Evolutionary conservation across 1,140 invertebrate genomes (phyloP).

Genomic region (Drosophila nigromelanica): DNA sequence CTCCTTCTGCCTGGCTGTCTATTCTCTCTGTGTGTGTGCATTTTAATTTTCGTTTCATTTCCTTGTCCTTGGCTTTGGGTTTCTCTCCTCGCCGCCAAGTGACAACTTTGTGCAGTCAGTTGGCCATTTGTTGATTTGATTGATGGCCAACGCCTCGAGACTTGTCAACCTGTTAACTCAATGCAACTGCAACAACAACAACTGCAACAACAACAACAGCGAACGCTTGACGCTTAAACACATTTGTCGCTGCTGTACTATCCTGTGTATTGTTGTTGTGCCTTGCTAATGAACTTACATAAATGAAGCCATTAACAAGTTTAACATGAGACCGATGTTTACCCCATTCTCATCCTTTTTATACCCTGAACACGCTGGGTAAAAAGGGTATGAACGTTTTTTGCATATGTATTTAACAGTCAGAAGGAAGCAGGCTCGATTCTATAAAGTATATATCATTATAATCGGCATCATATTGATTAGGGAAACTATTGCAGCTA

Average conservation of each 20-base stretch:
- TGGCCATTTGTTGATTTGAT: conserved; percentile 76
- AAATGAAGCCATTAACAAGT: conserved; percentile 67
- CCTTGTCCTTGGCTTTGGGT: conserved; percentile 51
- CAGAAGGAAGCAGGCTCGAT: no score
- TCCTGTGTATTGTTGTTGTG: not conserved
- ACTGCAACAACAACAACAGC: conserved; percentile 9
- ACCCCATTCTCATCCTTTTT: not conserved
- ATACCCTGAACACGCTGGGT: no score
- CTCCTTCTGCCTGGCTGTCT: not conserved
- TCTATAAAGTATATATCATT: no score
- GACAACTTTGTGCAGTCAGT: conserved; percentile 53
- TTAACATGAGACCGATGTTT: conserved; percentile 47
- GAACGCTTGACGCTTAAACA: conserved; percentile 11
- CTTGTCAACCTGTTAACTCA: conserved; percentile 21
- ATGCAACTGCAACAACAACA: conserved; percentile 14
- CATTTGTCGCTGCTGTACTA: conserved; percentile 3
- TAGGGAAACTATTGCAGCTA: no score
- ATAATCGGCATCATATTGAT: no score
- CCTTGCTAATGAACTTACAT: conserved; percentile 68
- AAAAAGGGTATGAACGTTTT: not conserved
- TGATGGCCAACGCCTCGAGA: conserved; percentile 58
- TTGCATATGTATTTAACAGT: not conserved
- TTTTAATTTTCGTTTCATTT: conserved; percentile 79
- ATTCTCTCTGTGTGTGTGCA: conserved; percentile 39
- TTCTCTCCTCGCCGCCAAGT: conserved; percentile 15